phyloP scores from a whole-genome alignment of 2,797 vertebrate genomes.

The Parambassis ranga region DNA sequence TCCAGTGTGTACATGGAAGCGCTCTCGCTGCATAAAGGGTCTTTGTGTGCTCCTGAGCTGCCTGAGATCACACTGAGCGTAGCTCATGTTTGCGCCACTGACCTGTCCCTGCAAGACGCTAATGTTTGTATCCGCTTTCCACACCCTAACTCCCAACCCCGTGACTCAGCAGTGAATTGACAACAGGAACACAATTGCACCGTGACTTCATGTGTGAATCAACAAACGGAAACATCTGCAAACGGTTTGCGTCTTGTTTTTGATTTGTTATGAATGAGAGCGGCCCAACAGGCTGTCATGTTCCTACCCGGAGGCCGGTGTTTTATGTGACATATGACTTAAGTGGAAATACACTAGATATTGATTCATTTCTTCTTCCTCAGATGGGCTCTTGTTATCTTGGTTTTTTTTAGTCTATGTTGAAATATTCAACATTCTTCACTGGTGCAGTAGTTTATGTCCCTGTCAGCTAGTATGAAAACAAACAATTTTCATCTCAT shows the following conservation, averaged over 20 bases:
- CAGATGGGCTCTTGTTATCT: not conserved
- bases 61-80: conserved; percentile 54
- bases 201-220: not conserved
- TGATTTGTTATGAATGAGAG: not conserved
- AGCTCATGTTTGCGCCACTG: conserved; percentile 49
- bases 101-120: conserved; percentile 32
- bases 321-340: conserved; percentile 11
- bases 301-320: not conserved
- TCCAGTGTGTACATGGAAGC: conserved; percentile 44
- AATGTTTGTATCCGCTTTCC: conserved; percentile 11
- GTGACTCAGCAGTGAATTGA: conserved; percentile 44
- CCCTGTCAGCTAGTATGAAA: not conserved
- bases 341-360: not conserved
- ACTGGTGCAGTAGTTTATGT: not conserved
- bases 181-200: conserved; percentile 2
- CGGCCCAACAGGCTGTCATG: not conserved
- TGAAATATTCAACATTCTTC: not conserved
- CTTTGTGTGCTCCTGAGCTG: conserved; percentile 65
- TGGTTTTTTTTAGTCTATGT: not conserved
- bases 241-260: not conserved
- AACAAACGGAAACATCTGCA: not conserved
- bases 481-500: not conserved
- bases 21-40: conserved; percentile 57
- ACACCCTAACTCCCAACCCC: not conserved
- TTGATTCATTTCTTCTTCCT: not conserved